These are phyloP conservation scores for Leguminivora glycinivorella DNA, from an alignment of 1,140 invertebrate species.

Conservation along the genomic window DNA sequence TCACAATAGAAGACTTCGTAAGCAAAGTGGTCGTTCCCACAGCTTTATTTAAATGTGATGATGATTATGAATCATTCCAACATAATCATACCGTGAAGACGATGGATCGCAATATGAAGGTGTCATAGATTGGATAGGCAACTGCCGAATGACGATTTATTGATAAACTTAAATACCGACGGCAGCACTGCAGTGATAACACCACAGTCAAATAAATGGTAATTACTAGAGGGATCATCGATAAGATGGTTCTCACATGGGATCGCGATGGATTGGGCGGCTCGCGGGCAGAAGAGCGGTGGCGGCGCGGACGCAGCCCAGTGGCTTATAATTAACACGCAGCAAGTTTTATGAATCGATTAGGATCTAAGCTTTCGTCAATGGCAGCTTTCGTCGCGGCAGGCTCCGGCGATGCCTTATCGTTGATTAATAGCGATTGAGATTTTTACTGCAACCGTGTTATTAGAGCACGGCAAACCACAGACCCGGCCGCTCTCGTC, in stretches of 20 bases:
- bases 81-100: not conserved
- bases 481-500: constrained; percentile 48
- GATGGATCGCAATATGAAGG: not conserved
- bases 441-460: constrained; percentile 68
- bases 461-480: constrained; percentile 67
- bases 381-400: constrained; percentile 68
- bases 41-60: too few relatives aligned
- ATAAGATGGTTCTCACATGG: constrained; percentile 60
- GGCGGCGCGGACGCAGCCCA: constrained; percentile 46
- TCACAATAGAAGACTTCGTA: not conserved
- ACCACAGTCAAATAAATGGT: constrained; percentile 60
- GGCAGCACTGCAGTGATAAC: constrained; percentile 46
- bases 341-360: constrained; percentile 77
- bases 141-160: not conserved
- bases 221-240: constrained; percentile 60
- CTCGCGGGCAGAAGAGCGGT: constrained; percentile 43
- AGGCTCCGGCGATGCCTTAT: constrained; percentile 62
- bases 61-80: not conserved
- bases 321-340: constrained; percentile 79
- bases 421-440: constrained; percentile 75
- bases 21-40: constrained; percentile 7
- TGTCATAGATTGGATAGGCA: not conserved
- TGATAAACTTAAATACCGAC: constrained; percentile 1
- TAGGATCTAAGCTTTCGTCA: constrained; percentile 78
- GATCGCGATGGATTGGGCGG: constrained; percentile 40